phyloP scores from a whole-genome alignment of 1,140 invertebrate genomes.

The Sarcophaga peregrina region DNA sequence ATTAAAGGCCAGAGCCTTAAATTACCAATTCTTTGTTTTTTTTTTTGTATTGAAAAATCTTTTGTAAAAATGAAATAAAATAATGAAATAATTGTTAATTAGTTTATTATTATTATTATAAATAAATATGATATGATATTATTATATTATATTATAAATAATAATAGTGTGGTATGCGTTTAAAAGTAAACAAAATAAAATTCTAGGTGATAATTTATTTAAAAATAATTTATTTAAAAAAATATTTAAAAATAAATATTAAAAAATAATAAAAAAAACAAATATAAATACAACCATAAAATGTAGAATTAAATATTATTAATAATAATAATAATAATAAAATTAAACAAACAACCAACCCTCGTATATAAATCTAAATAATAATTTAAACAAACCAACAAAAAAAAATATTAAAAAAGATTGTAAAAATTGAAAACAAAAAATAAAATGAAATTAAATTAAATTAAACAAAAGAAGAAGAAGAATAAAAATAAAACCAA shows the following conservation, averaged over 20 bases:
- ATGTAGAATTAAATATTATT: conserved; percentile 2
- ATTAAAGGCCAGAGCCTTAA: too few relatives aligned
- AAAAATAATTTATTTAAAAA: neutral
- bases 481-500: neutral
- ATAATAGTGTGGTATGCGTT: neutral
- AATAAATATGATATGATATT: neutral
- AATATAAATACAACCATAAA: neutral
- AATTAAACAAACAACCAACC: neutral
- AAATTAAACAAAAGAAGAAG: neutral
- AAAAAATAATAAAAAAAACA: neutral
- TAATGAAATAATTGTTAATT: conserved; percentile 5
- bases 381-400: neutral
- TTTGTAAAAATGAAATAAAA: too few relatives aligned
- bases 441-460: neutral
- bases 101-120: conserved; percentile 4
- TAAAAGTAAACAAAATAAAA: neutral
- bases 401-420: neutral
- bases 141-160: too few relatives aligned
- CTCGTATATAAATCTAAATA: neutral
- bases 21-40: neutral
- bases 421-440: conserved; percentile 1
- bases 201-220: conserved; percentile 13
- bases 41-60: neutral
- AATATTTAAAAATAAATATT: neutral
- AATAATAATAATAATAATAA: neutral